phyloP scores from a whole-genome alignment of 2,113 vertebrate genomes.

The Odocoileus virginianus region DNA sequence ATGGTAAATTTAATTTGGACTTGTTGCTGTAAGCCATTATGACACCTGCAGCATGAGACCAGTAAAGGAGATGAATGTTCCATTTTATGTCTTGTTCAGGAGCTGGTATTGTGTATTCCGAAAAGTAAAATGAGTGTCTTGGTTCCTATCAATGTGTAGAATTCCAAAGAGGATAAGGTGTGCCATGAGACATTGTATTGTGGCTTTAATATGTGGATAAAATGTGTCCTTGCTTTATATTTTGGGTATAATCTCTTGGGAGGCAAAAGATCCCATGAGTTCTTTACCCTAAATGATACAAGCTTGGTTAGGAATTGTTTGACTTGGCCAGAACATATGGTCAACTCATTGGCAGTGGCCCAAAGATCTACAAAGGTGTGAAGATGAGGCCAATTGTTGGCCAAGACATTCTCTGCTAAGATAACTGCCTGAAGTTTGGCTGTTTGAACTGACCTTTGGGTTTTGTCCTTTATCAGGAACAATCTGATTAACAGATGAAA shows the following conservation, averaged over 20 bases:
- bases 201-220: neutral
- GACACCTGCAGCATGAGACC: neutral
- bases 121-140: neutral
- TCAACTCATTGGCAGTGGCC: neutral
- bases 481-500: neutral
- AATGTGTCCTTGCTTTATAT: neutral
- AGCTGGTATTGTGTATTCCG: neutral
- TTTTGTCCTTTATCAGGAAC: neutral
- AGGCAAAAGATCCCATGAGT: neutral
- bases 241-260: neutral
- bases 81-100: neutral
- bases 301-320: neutral
- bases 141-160: neutral
- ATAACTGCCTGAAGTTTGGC: neutral
- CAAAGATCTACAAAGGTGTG: neutral
- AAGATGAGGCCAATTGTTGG: neutral
- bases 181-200: neutral
- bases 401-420: neutral
- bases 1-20: neutral
- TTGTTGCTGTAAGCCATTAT: neutral
- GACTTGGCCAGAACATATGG: neutral
- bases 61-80: neutral
- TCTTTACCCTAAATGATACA: neutral
- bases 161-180: neutral
- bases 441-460: neutral